These are phyloP conservation scores for Herpailurus yagouaroundi DNA, from an alignment of 2,113 vertebrate species.

Conservation along the genomic window DNA sequence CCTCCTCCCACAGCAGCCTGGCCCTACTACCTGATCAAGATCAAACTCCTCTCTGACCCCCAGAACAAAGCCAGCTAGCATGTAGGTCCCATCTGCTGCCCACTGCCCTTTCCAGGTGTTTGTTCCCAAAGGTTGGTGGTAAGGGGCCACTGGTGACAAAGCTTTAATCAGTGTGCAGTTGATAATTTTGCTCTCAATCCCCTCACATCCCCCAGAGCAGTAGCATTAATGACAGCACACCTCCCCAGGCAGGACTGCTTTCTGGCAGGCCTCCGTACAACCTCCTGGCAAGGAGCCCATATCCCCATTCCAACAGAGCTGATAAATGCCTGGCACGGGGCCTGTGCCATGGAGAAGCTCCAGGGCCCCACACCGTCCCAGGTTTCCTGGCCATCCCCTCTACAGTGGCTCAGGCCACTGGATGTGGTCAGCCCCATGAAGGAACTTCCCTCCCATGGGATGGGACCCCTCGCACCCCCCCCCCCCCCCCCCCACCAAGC, in stretches of 20 bases:
- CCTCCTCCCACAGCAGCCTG: fast-evolving
- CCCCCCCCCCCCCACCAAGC: background rate
- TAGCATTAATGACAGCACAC: background rate
- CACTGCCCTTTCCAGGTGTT: background rate
- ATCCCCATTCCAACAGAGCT: background rate
- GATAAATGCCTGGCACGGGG: background rate
- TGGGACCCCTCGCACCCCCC: too few species aligned
- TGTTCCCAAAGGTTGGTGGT: background rate
- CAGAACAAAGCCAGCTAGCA: background rate
- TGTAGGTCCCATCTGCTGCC: background rate
- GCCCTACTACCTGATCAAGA: background rate
- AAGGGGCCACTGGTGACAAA: background rate
- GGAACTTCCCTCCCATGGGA: background rate
- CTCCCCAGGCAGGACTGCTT: background rate
- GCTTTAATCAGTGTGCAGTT: background rate
- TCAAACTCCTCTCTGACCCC: background rate
- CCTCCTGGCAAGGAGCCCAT: background rate
- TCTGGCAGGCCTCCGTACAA: background rate
- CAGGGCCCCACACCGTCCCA: background rate
- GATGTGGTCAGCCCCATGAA: background rate
- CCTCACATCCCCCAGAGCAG: background rate
- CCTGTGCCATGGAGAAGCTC: background rate
- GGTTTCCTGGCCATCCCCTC: background rate
- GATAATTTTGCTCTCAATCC: background rate
- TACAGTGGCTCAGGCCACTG: background rate